A percentile compares a stretch with the other conserved stretches of the same genome.
Conservation (phyloP, 2,888 invertebrate species). For the Harpalus rufipes region DNA sequence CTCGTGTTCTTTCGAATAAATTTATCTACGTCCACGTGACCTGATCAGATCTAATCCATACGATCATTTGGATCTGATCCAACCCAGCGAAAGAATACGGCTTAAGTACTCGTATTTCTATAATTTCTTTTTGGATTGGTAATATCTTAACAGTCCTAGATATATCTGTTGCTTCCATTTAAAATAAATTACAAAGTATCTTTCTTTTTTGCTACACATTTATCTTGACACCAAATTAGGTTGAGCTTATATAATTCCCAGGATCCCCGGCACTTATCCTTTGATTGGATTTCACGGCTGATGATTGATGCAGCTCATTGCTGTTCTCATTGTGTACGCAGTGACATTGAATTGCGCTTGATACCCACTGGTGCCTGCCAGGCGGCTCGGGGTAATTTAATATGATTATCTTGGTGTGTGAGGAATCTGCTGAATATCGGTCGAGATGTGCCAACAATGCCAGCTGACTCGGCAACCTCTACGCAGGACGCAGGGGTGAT, state of each 20-base stretch:
- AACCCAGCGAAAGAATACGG: too few species aligned
- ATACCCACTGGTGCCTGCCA: slow-evolving; percentile 32
- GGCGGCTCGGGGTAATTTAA: slow-evolving; percentile 44
- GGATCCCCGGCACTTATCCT: neutral
- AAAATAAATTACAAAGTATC: too few species aligned
- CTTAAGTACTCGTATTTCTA: too few species aligned
- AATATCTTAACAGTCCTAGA: too few species aligned
- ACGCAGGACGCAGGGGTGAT: neutral
- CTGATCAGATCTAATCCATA: too few species aligned
- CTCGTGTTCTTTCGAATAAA: too few species aligned
- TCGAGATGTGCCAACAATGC: slow-evolving; percentile 22
- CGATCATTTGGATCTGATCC: too few species aligned
- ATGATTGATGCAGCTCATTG: slow-evolving; percentile 19
- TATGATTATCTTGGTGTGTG: slow-evolving; percentile 41
- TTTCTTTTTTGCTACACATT: too few species aligned
- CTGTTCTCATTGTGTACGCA: slow-evolving; percentile 20
- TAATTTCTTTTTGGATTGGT: too few species aligned
- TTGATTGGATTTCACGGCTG: slow-evolving; percentile 16
- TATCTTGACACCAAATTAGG: too few species aligned
- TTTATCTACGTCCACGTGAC: too few species aligned
- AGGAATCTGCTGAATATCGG: slow-evolving; percentile 50
- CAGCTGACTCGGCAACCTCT: neutral
- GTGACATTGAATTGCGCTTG: slow-evolving; percentile 50
- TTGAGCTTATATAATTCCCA: neutral
- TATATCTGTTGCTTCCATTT: too few species aligned